These are phyloP conservation scores for Rhinogobius similis DNA, from an alignment of 2,113 vertebrate species.

Conservation along the genomic window DNA sequence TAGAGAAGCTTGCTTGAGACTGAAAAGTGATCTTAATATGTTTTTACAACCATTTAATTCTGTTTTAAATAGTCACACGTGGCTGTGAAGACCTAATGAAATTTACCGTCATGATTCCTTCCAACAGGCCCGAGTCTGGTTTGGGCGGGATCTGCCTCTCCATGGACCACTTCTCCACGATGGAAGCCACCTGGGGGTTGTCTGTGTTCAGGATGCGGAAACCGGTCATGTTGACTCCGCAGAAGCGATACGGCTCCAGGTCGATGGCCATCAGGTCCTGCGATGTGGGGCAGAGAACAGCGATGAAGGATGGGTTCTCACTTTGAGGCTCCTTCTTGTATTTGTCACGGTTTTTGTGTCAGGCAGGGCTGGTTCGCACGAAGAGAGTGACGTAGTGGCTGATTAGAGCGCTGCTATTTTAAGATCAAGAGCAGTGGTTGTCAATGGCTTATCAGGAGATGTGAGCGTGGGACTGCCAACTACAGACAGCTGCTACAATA, in stretches of 20 bases:
- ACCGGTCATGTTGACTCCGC: conserved; percentile 96
- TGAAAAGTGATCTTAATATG: too few relatives aligned
- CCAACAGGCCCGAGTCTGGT: conserved; percentile 88
- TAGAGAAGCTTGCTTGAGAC: too few relatives aligned
- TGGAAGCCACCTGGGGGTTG: conserved; percentile 91
- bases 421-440: conserved; percentile 47
- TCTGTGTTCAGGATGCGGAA: conserved; percentile 98
- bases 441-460: conserved; percentile 41
- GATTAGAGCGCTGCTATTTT: conserved; percentile 49
- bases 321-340: conserved; percentile 25
- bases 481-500: conserved; percentile 59
- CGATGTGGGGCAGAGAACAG: conserved; percentile 40
- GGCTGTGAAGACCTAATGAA: conserved; percentile 17
- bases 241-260: conserved; percentile 97
- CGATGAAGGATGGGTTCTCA: conserved; percentile 15
- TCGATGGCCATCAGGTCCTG: conserved; percentile 98
- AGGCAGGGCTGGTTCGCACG: conserved; percentile 46
- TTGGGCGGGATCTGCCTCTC: conserved; percentile 88
- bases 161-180: conserved; percentile 97
- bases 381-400: conserved; percentile 37
- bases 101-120: conserved; percentile 97
- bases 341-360: conserved; percentile 29
- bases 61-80: too few relatives aligned
- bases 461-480: conserved; percentile 24
- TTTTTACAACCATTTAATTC: neutral